Evolutionary conservation across 2,888 invertebrate genomes (phyloP), one percentile per base, ranked within the genome.

Genomic region (Thymelicus lineola): DNA sequence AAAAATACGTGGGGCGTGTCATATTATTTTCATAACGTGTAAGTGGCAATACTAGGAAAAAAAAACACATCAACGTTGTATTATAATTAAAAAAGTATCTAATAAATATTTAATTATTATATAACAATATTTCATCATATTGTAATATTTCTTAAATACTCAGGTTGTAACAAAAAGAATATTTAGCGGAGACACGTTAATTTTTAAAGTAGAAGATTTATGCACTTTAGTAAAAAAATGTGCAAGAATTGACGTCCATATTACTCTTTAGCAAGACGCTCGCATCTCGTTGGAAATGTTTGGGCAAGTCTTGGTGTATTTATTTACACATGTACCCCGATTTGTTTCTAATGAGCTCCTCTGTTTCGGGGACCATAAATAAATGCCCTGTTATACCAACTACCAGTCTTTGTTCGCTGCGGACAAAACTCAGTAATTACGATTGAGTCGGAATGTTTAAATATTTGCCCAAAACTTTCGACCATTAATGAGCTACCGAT

Each of bases 401-500:
- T 91, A 92, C 90, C 88, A 87, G 89, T 89, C 91, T 92, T 93
- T 87, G 88, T 89, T 80, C 79, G 74, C 77, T 75, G 80, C 80
- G 82, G 77, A 76, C 79, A 79, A 82, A 82, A 82, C 84, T 79
- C 81, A 74, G 86, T 91, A 90, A 91, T 91, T 89, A 90, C 86
- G 84, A 87, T 86, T 86, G 83, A 84, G 83, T 80, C 82, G 82
- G 85, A 82, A 86, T 85, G 83, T 79, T 88, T 85, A 91, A 93
- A 93, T 93, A 93, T 92, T 93, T 92, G 80, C 74, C 79, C 84
- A 83, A 91, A 91, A 91, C 91, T 92, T 91, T 92, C 90, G 75
- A 86, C 89, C 87, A 85, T 89, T 93, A 92, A 89, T 90, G 86
- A 90, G 91, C 92, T 93, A 90, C 93, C 90, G 90, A 88, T 89